phyloP scores from a whole-genome alignment of 2,888 invertebrate species.

The Caenorhabditis uteleia region DNA sequence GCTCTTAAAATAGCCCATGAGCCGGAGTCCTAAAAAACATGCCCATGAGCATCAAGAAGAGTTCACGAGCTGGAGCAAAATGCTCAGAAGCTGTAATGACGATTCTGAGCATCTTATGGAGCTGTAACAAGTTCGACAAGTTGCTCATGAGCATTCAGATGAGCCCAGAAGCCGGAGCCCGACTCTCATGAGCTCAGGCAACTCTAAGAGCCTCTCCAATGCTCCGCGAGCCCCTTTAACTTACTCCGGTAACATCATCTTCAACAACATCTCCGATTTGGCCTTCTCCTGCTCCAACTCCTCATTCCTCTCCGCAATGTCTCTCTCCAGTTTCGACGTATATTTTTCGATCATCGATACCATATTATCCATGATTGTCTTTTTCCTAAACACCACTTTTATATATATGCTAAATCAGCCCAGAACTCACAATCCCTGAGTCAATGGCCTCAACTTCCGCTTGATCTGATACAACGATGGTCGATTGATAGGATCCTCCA shows the following conservation, averaged over 20 bases:
- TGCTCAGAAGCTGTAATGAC: no score
- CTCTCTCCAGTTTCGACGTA: constrained; percentile 80
- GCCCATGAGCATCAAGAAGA: no score
- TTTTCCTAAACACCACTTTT: constrained; percentile 31
- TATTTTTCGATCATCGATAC: constrained; percentile 97
- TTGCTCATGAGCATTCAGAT: no score
- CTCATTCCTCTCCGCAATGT: constrained; percentile 72
- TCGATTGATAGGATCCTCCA: constrained; percentile 40
- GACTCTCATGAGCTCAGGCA: no score
- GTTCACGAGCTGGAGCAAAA: no score
- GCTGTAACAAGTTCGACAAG: no score
- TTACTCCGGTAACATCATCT: constrained; percentile 53
- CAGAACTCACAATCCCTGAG: constrained; percentile 37
- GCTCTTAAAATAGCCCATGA: no score
- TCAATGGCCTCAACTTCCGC: constrained; percentile 36
- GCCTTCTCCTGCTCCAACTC: constrained; percentile 93
- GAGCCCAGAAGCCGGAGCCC: no score
- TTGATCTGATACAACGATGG: constrained; percentile 42
- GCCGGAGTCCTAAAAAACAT: no score
- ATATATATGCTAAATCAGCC: background rate
- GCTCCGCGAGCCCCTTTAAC: background rate
- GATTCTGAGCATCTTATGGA: no score
- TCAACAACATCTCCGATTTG: constrained; percentile 81
- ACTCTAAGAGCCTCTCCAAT: no score
- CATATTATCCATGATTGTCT: constrained; percentile 94